These are phyloP conservation scores for Zeuzera pyrina DNA, from an alignment of 2,888 invertebrate genomes.

Conservation along the genomic window DNA sequence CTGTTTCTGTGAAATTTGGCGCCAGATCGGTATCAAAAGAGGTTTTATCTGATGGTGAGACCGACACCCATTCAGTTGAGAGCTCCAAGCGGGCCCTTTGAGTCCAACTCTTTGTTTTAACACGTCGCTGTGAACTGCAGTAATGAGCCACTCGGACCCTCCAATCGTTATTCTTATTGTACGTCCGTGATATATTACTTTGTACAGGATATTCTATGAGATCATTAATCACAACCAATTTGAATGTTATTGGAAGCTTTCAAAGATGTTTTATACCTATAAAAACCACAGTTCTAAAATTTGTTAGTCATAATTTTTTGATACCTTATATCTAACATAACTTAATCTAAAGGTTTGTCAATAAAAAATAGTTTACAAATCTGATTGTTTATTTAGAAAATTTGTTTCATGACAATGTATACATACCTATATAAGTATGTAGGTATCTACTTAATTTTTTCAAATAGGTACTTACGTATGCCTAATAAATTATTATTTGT, in stretches of 20 bases:
- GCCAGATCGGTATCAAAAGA: slow-evolving; percentile 52
- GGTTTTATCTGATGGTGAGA: slow-evolving; percentile 45
- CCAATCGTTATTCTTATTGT: slow-evolving; percentile 20
- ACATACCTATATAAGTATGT: no score
- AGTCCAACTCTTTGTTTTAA: slow-evolving; percentile 43
- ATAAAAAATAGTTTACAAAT: no score
- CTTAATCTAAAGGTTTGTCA: no score
- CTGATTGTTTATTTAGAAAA: no score
- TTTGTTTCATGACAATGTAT: no score
- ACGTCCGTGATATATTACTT: slow-evolving; percentile 27
- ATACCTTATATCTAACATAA: no score
- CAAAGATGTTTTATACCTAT: slow-evolving; percentile 6
- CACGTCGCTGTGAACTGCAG: slow-evolving; percentile 33
- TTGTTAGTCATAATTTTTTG: slow-evolving; percentile 3
- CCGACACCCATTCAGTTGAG: slow-evolving; percentile 44
- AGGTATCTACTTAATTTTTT: no score
- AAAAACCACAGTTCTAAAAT: slow-evolving; percentile 9
- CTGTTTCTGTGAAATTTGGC: slow-evolving; percentile 64
- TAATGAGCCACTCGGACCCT: slow-evolving; percentile 31
- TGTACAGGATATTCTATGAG: slow-evolving; percentile 18
- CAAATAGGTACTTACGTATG: no score
- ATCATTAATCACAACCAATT: slow-evolving; percentile 22
- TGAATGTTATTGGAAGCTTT: slow-evolving; percentile 13
- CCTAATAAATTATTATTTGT: no score
- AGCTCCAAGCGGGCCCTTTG: slow-evolving; percentile 37